phyloP scores from a whole-genome alignment of 2,113 vertebrate species.

The Triplophysa siluroides region DNA sequence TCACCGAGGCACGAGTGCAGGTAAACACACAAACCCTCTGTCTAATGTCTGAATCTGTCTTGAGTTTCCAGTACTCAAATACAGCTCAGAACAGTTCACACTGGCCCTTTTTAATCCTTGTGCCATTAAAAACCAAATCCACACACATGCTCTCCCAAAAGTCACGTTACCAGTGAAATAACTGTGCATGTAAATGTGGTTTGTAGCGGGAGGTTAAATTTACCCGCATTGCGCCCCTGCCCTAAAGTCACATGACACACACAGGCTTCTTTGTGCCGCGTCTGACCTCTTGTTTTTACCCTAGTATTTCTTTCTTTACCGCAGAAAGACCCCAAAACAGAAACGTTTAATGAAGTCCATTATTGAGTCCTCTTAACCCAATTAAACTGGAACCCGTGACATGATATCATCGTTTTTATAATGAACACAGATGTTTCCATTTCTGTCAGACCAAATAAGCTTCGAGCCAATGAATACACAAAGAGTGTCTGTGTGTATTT shows the following conservation, averaged over 20 bases:
- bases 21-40: conserved; percentile 63
- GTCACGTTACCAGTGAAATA: background rate
- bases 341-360: conserved; percentile 36
- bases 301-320: background rate
- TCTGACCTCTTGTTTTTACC: conserved; percentile 38
- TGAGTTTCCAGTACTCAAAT: background rate
- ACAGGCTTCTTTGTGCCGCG: conserved; percentile 41
- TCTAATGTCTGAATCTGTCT: background rate
- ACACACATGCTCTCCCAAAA: background rate
- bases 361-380: conserved; percentile 32
- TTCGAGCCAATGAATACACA: conserved; percentile 45
- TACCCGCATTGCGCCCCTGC: background rate
- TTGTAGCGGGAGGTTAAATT: conserved; percentile 1
- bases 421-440: conserved; percentile 64
- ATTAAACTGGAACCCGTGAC: conserved; percentile 40
- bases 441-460: conserved; percentile 57
- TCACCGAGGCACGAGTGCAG: conserved; percentile 97
- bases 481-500: conserved; percentile 42
- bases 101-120: background rate
- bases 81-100: background rate
- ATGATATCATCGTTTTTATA: conserved; percentile 43
- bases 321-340: conserved; percentile 18
- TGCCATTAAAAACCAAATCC: background rate
- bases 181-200: background rate
- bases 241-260: conserved; percentile 22